A percentile compares a stretch with the other conserved stretches of the same genome.
Evolutionary conservation across 2,113 vertebrate species (phyloP).

Genomic region (Salvelinus alpinus): DNA sequence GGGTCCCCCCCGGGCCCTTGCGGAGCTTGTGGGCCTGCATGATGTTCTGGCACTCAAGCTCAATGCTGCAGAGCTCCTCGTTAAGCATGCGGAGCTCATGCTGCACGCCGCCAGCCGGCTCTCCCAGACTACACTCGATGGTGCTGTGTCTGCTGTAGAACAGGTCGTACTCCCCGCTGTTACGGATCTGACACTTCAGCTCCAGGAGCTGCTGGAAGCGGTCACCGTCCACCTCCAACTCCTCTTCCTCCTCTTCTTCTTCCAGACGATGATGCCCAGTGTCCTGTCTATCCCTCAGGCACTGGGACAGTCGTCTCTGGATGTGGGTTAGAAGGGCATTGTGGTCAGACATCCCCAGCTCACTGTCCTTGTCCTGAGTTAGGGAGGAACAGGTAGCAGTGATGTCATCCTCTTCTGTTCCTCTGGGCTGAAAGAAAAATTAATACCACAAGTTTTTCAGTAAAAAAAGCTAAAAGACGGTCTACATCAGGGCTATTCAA

Average conservation of each 20-base stretch:
- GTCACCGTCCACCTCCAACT: conserved; percentile 76
- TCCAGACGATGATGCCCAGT: conserved; percentile 56
- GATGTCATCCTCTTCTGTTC: conserved; percentile 81
- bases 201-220: conserved; percentile 90
- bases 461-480: no score
- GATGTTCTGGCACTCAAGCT: conserved; percentile 95
- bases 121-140: conserved; percentile 82
- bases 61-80: conserved; percentile 92
- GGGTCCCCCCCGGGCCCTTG: conserved; percentile 78
- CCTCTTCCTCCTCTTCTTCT: conserved; percentile 67
- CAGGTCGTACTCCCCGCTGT: conserved; percentile 88
- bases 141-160: conserved; percentile 92
- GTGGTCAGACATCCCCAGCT: conserved; percentile 75
- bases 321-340: conserved; percentile 80
- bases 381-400: conserved; percentile 89
- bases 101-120: conserved; percentile 83
- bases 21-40: conserved; percentile 91
- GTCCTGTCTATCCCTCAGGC: conserved; percentile 75
- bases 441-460: not conserved
- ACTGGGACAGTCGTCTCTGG: conserved; percentile 72
- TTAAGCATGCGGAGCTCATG: conserved; percentile 93
- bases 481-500: no score
- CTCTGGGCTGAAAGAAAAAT: conserved; percentile 70
- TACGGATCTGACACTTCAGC: conserved; percentile 93
- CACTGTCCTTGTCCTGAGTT: conserved; percentile 83